A percentile compares a stretch with the other conserved stretches of the same genome.
phyloP scores from a whole-genome alignment of 2,888 invertebrate genomes.

The Ernsta delagoae region DNA sequence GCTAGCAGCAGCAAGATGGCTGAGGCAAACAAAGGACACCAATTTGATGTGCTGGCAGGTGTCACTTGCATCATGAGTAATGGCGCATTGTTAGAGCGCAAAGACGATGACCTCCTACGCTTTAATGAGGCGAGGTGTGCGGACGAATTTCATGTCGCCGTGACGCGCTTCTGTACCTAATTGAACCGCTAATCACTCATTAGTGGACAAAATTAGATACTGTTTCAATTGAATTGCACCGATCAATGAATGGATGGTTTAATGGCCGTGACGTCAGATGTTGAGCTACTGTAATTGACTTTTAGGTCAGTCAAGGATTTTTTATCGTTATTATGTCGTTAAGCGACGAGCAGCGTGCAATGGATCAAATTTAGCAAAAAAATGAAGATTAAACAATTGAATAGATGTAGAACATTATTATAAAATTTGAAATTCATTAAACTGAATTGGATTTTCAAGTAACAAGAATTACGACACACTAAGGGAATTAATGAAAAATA shows the following conservation, averaged over 20 bases:
- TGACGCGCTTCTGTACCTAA: constrained; percentile 16
- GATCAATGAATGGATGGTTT: neutral
- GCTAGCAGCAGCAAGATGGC: constrained; percentile 13
- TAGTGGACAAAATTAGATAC: constrained; percentile 21
- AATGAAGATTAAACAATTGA: too few relatives aligned
- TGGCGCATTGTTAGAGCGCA: constrained; percentile 31
- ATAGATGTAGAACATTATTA: too few relatives aligned
- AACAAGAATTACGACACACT: too few relatives aligned
- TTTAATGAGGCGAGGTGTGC: constrained; percentile 22
- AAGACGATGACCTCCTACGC: constrained; percentile 30
- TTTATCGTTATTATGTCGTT: neutral
- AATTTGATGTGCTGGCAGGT: constrained; percentile 24
- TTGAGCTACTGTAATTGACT: constrained; percentile 5
- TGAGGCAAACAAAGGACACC: constrained; percentile 12
- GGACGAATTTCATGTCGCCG: constrained; percentile 16
- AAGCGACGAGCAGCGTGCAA: neutral
- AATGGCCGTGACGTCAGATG: constrained; percentile 8
- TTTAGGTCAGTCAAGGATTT: neutral
- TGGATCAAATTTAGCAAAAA: neutral
- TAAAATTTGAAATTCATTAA: too few relatives aligned
- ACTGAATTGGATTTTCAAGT: too few relatives aligned
- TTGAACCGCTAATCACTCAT: constrained; percentile 26
- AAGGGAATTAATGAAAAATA: too few relatives aligned
- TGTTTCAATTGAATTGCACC: constrained; percentile 18
- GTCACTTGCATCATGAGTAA: constrained; percentile 36